Evolutionary conservation across 2,888 invertebrate genomes (phyloP), one percentile per base, ranked within the genome.

Genomic region (Drosophila falleni): DNA sequence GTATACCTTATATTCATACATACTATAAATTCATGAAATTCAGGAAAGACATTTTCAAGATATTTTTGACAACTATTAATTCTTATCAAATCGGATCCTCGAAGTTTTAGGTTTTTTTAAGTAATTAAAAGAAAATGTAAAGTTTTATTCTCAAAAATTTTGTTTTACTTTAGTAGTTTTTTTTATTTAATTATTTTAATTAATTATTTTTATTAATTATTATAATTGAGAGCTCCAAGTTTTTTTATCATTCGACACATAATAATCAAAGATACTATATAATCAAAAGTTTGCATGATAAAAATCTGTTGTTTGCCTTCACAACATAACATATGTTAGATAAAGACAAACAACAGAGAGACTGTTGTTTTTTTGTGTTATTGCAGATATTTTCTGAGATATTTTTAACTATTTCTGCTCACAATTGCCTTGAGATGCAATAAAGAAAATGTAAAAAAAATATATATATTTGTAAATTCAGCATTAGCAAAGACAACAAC

Each of bases 351-450:
- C 47, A 47, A 11, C 26, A 39, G 29, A 37, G 9, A 33, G 29
- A 16, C 16, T 49, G n/a, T 23, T 35, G 8, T 10, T 33, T 9
- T 16, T 33, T 50, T 37, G 13, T 35, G 19, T 47, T 51, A 11
- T 44, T 23, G 29, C 51, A 44, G 23, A 33, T 49, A 44, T 31
- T 35, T 42, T 31, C 31, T 15, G 19, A 37, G 26, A 33, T 59
- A 58, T 47, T 58, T 71, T 54, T n/a, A 58, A 54, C 26, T 23
- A 35, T 56, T 59, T 55, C 49, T 49, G 23, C 16, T 33, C 41
- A 29, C 19, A 44, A 37, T 44, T 47, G 41, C 66, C 55, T 81
- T 71, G 65, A 69, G 51, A 47, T 74, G 60, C 54, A 78, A 51
- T 60, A 51, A 60, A 54, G 58, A 60, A 74, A 68, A 46, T 42